These are phyloP conservation scores for Sycobia sp. DNA, from an alignment of 1,140 invertebrate species.

Conservation along the genomic window DNA sequence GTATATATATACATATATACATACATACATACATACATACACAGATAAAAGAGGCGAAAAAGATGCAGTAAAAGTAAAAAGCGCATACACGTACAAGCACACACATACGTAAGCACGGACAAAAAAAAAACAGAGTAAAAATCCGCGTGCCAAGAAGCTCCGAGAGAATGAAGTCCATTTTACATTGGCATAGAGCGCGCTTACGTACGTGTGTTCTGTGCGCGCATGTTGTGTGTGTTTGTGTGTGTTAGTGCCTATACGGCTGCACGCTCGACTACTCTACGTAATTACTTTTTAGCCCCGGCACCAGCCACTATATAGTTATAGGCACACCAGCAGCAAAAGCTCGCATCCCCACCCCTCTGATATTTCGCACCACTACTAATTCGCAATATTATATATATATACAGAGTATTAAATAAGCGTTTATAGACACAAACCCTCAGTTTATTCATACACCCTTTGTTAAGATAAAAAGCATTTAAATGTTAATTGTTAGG, in stretches of 20 bases:
- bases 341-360: no score
- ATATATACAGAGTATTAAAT: no score
- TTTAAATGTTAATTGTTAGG: background rate
- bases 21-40: no score
- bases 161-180: no score
- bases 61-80: constrained; percentile 24
- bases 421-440: no score
- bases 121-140: background rate
- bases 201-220: no score
- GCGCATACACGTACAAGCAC: background rate
- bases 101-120: no score
- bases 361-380: no score
- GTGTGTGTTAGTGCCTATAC: background rate
- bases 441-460: constrained; percentile 19
- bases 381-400: background rate
- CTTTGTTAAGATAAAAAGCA: constrained; percentile 6
- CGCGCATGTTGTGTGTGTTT: background rate
- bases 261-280: constrained; percentile 19
- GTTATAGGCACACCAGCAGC: no score
- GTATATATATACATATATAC: no score
- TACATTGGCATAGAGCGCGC: no score
- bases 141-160: background rate
- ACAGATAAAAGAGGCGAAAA: constrained; percentile 3
- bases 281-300: constrained; percentile 29
- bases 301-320: background rate